Evolutionary conservation across 92 coral and sea anemone species (phyloP).

Genomic region (Parazoanthus darwini): DNA sequence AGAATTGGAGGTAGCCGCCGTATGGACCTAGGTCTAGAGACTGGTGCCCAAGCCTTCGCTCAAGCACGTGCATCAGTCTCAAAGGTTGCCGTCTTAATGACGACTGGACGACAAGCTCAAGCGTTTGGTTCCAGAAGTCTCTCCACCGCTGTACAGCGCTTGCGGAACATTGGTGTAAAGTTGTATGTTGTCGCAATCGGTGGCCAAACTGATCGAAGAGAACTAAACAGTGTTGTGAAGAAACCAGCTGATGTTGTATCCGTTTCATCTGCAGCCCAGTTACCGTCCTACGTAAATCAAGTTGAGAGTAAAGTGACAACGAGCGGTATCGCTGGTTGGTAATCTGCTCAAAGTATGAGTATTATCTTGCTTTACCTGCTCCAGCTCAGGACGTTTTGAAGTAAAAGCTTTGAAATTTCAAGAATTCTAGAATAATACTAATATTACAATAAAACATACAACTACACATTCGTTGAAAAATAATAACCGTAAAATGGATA

Average conservation of each 20-base stretch:
- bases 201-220: conserved; percentile 46
- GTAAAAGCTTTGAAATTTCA: neutral
- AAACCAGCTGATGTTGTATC: conserved; percentile 60
- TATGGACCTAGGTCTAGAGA: conserved; percentile 64
- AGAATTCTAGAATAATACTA: no score
- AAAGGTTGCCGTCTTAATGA: conserved; percentile 68
- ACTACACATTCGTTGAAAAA: no score
- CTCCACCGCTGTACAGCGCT: conserved; percentile 58
- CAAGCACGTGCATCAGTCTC: conserved; percentile 68
- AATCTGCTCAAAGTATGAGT: neutral
- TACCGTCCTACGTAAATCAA: conserved; percentile 15
- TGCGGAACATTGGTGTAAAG: conserved; percentile 66
- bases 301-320: conserved; percentile 13
- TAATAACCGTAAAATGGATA: no score
- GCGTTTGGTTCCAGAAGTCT: conserved; percentile 61
- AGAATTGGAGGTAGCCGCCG: conserved; percentile 55
- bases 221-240: conserved; percentile 58
- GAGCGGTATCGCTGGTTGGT: conserved; percentile 19
- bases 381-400: neutral
- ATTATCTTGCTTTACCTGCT: neutral
- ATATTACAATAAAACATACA: no score
- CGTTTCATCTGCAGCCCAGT: neutral
- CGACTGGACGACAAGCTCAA: conserved; percentile 78
- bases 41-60: conserved; percentile 61
- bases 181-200: conserved; percentile 73